A percentile compares a stretch with the other conserved stretches of the same genome.
Conservation (phyloP, 2,113 vertebrate genomes). For the Ochotona curzoniae region DNA sequence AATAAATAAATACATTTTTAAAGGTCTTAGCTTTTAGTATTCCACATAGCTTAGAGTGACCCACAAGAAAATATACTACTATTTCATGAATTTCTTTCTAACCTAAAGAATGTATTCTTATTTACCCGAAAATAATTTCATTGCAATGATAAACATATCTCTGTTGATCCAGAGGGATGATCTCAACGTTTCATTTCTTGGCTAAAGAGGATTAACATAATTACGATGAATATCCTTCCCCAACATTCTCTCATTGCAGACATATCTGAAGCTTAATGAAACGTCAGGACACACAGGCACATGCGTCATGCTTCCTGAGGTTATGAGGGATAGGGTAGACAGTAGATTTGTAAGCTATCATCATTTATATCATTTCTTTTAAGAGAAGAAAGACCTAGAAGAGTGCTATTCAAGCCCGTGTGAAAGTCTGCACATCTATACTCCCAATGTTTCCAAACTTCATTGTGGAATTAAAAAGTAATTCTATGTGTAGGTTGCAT, state of each 20-base stretch:
- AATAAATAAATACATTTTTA: not conserved
- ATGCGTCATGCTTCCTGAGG: constrained; percentile 40
- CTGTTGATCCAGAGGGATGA: constrained; percentile 69
- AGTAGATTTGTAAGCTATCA: constrained; percentile 44
- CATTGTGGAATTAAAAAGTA: not conserved
- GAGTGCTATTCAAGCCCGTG: not conserved
- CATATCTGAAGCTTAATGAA: constrained; percentile 68
- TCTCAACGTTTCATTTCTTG: constrained; percentile 73
- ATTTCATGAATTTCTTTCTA: constrained; percentile 69
- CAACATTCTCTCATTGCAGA: constrained; percentile 32
- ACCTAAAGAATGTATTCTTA: constrained; percentile 62
- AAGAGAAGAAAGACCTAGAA: not conserved
- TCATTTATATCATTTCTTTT: constrained; percentile 60
- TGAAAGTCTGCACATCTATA: not conserved
- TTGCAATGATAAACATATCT: constrained; percentile 69
- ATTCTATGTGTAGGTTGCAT: not conserved
- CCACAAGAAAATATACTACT: constrained; percentile 53
- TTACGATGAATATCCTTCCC: constrained; percentile 67
- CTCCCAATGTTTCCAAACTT: not conserved
- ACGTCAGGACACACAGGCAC: constrained; percentile 48
- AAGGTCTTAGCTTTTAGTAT: constrained; percentile 24
- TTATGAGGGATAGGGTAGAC: not conserved
- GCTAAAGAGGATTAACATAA: constrained; percentile 75
- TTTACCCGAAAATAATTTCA: constrained; percentile 65
- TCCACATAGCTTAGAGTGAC: constrained; percentile 24